phyloP scores from a whole-genome alignment of 2,888 invertebrate species.

The Drosophila nigritarsus region DNA sequence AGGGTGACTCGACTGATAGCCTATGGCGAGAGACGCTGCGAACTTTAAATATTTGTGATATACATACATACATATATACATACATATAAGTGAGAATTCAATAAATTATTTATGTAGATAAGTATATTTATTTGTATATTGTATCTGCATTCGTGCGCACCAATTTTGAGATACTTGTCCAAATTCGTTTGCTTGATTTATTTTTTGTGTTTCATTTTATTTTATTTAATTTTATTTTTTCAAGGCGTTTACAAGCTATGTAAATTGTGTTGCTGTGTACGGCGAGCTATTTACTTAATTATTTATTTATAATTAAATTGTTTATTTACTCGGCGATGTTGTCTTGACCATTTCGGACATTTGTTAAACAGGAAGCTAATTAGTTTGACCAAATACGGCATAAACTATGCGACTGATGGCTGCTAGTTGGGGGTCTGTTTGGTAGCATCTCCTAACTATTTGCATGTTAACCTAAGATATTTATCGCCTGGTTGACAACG shows the following conservation, averaged over 20 bases:
- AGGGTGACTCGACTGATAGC: slow-evolving; percentile 52
- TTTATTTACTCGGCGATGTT: slow-evolving; percentile 58
- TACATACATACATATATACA: not conserved
- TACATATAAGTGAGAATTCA: slow-evolving; percentile 5
- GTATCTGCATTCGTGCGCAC: slow-evolving; percentile 38
- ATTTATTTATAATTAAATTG: slow-evolving; percentile 80
- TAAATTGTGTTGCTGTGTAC: slow-evolving; percentile 67
- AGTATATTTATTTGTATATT: slow-evolving; percentile 1
- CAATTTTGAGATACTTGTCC: slow-evolving; percentile 60
- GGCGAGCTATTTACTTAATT: slow-evolving; percentile 67
- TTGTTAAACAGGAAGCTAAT: slow-evolving; percentile 74
- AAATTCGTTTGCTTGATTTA: slow-evolving; percentile 57
- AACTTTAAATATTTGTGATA: slow-evolving; percentile 38
- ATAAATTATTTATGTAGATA: slow-evolving; percentile 18
- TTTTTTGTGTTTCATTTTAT: slow-evolving; percentile 28
- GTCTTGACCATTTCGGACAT: slow-evolving; percentile 66
- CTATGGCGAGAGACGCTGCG: slow-evolving; percentile 35
- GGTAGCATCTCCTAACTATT: slow-evolving; percentile 66
- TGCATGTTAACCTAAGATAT: slow-evolving; percentile 56
- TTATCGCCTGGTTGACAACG: slow-evolving; percentile 51
- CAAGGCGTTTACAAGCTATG: slow-evolving; percentile 63
- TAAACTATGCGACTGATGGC: slow-evolving; percentile 70
- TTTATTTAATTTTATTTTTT: slow-evolving; percentile 24
- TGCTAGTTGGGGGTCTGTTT: slow-evolving; percentile 42
- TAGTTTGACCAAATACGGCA: slow-evolving; percentile 72